phyloP scores from a whole-genome alignment of 2,888 invertebrate species.

The Trichopria drosophilae region DNA sequence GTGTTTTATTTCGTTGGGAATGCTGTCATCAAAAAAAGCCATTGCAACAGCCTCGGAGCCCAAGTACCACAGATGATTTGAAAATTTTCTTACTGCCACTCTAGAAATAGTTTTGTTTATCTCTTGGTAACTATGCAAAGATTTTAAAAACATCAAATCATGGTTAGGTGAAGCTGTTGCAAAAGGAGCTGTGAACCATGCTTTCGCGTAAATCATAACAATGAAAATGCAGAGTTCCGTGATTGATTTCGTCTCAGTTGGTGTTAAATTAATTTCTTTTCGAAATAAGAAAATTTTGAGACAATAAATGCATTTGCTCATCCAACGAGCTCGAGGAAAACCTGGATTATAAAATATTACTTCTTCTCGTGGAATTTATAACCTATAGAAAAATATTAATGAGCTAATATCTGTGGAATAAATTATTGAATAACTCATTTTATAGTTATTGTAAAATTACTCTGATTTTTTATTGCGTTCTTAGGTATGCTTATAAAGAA shows the following conservation, averaged over 20 bases:
- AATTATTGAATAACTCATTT: too few species aligned
- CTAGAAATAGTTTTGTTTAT: constrained; percentile 21
- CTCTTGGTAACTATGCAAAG: constrained; percentile 11
- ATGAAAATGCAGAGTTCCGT: too few species aligned
- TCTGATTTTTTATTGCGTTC: too few species aligned
- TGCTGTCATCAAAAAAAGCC: constrained; percentile 27
- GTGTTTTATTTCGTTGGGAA: constrained; percentile 12
- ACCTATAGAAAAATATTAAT: too few species aligned
- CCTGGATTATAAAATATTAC: constrained; percentile 38
- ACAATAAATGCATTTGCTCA: constrained; percentile 35
- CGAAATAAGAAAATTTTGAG: constrained; percentile 35
- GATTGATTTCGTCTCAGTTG: constrained; percentile 29
- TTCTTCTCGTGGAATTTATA: constrained; percentile 25
- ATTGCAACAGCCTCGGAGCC: constrained; percentile 24
- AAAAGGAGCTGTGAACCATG: constrained; percentile 28
- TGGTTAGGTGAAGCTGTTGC: constrained; percentile 32
- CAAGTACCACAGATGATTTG: constrained; percentile 32
- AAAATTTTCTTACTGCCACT: constrained; percentile 12
- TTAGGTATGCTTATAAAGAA: too few species aligned
- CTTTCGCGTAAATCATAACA: too few species aligned
- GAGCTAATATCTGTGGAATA: too few species aligned
- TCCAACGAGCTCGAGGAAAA: constrained; percentile 42
- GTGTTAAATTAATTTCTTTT: constrained; percentile 32
- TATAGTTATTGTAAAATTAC: too few species aligned
- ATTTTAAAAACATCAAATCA: constrained; percentile 34